phyloP scores from a whole-genome alignment of 2,888 invertebrate genomes.

The Tineola bisselliella region DNA sequence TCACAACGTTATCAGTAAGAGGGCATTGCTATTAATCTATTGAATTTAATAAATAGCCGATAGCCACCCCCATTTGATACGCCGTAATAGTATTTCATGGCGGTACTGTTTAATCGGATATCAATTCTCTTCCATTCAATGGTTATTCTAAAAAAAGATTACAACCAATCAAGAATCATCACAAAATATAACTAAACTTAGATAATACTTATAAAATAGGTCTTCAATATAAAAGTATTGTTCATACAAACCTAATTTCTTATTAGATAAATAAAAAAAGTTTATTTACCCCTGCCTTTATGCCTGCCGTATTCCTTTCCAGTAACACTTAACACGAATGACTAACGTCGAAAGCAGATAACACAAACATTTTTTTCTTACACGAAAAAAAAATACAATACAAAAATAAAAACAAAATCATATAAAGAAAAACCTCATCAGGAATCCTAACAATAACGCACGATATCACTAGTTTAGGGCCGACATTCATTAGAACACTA shows the following conservation, averaged over 20 bases:
- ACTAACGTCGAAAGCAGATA: neutral
- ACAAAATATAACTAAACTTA: too few species aligned
- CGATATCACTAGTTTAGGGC: neutral
- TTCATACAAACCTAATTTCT: too few species aligned
- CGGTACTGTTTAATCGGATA: neutral
- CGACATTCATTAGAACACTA: neutral
- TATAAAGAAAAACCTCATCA: conserved; percentile 1
- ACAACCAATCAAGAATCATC: too few species aligned
- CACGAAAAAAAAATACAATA: neutral
- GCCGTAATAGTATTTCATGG: neutral
- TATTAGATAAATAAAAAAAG: too few species aligned
- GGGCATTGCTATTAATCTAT: neutral
- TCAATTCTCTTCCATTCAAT: too few species aligned
- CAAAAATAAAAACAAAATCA: conserved; percentile 2
- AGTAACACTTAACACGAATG: neutral
- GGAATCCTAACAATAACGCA: neutral
- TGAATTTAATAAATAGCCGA: neutral
- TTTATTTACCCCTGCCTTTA: too few species aligned
- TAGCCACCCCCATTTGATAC: neutral
- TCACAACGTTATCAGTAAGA: neutral
- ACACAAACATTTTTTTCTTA: neutral
- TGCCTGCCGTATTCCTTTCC: too few species aligned
- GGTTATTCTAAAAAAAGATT: too few species aligned
- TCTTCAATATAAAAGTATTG: too few species aligned
- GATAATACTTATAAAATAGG: too few species aligned